Percentiles rank a stretch among this genome's conserved stretches.
Evolutionary conservation across 2,888 invertebrate genomes (phyloP).

Genomic region (Lordiphosa fenestrarum): DNA sequence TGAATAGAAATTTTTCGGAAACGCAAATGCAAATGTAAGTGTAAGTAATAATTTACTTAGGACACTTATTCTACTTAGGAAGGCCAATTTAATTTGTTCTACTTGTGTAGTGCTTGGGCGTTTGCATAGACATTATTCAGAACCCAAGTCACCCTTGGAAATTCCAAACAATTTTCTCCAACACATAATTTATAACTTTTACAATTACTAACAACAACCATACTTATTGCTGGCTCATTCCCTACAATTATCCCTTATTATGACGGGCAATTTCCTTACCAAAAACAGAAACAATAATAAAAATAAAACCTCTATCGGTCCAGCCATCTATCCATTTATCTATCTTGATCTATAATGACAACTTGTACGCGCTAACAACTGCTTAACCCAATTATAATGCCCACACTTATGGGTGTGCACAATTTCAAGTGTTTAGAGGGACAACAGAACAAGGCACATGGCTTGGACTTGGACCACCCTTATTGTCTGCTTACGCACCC

Average conservation of each 20-base stretch:
- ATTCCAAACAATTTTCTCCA: too few relatives aligned
- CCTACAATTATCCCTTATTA: slow-evolving; percentile 19
- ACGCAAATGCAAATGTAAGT: too few relatives aligned
- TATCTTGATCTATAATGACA: slow-evolving; percentile 57
- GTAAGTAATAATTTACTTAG: too few relatives aligned
- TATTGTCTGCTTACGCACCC: slow-evolving; percentile 50
- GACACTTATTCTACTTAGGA: too few relatives aligned
- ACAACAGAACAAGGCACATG: slow-evolving; percentile 4
- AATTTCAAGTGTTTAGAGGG: slow-evolving; percentile 48
- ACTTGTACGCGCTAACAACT: slow-evolving; percentile 66
- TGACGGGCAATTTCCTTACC: slow-evolving; percentile 35
- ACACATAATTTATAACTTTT: too few relatives aligned
- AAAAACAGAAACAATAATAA: slow-evolving; percentile 7
- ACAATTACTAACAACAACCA: too few relatives aligned
- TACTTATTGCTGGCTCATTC: background rate
- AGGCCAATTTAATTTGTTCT: too few relatives aligned
- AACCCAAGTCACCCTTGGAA: too few relatives aligned
- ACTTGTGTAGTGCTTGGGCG: too few relatives aligned
- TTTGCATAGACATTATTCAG: too few relatives aligned
- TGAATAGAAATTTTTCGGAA: too few relatives aligned
- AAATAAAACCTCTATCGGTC: slow-evolving; percentile 12
- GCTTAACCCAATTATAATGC: slow-evolving; percentile 66
- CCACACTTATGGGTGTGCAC: slow-evolving; percentile 55
- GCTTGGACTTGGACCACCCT: slow-evolving; percentile 52
- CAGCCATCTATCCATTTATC: slow-evolving; percentile 46